phyloP scores from a whole-genome alignment of 2,888 invertebrate genomes.

The Metalampra italica region DNA sequence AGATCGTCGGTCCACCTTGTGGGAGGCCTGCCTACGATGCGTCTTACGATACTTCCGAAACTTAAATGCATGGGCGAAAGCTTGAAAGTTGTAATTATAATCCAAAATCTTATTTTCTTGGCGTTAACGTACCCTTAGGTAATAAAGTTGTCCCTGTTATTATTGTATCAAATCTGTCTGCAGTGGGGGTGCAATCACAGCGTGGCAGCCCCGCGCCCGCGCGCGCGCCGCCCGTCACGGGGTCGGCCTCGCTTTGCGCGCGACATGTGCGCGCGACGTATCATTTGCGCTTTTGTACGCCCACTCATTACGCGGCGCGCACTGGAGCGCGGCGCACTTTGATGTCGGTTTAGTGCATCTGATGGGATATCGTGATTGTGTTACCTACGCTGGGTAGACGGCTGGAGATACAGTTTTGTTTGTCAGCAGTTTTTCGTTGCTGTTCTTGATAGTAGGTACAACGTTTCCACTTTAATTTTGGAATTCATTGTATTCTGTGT shows the following conservation, averaged over 20 bases:
- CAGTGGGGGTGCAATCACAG: constrained; percentile 39
- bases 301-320: constrained; percentile 41
- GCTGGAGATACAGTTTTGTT: too few species aligned
- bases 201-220: constrained; percentile 23
- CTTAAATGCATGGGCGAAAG: too few species aligned
- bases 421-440: too few species aligned
- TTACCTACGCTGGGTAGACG: not conserved
- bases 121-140: constrained; percentile 15
- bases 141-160: constrained; percentile 30
- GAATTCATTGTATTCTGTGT: too few species aligned
- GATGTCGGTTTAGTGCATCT: constrained; percentile 5
- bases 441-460: too few species aligned
- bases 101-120: constrained; percentile 2
- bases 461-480: too few species aligned
- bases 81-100: not conserved
- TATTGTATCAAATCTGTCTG: constrained; percentile 27
- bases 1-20: too few species aligned
- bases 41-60: too few species aligned
- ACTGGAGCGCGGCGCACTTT: constrained; percentile 5
- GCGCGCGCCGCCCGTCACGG: constrained; percentile 7
- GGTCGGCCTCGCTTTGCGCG: constrained; percentile 13
- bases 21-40: too few species aligned
- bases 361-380: not conserved
- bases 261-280: constrained; percentile 62
- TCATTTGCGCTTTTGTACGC: constrained; percentile 67